Base-by-base conservation (phyloP, 1,140 invertebrate genomes). In the Sycobia sp. region DNA sequence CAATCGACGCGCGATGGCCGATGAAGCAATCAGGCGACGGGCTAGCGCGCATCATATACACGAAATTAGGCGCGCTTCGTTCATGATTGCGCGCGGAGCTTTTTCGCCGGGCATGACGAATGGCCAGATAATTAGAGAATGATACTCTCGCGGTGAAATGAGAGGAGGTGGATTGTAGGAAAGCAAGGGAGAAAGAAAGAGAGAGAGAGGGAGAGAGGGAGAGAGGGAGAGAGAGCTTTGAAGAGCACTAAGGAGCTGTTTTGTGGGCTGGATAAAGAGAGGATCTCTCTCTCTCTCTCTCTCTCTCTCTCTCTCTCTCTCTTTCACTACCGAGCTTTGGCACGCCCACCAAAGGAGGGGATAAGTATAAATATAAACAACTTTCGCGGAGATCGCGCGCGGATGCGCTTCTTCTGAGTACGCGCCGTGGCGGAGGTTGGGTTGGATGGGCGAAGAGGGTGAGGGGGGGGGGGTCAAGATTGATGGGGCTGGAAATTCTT, bases 281-380 rank as follows among this genome's bases (percentile, higher is more conserved):
- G n/a, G n/a, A n/a, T n/a, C n/a, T n/a, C n/a, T n/a, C n/a, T n/a
- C n/a, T n/a, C n/a, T n/a, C n/a, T n/a, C n/a, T n/a, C n/a, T n/a
- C n/a, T n/a, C n/a, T n/a, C n/a, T n/a, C n/a, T n/a, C n/a, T n/a
- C n/a, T n/a, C n/a, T n/a, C n/a, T n/a, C n/a, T n/a, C n/a, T n/a
- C n/a, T n/a, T n/a, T n/a, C n/a, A n/a, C n/a, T n/a, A n/a, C n/a
- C n/a, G n/a, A n/a, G n/a, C n/a, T n/a, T n/a, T n/a, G 58, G 54
- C 59, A 54, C 50, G 50, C 49, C 58, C 53, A 53, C 38, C 1
- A 20, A n/a, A 22, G 32, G 23, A 38, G 58, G 67, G 58, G 69
- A 72, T 71, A 71, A 74, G 70, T 71, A 74, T 75, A 75, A 73
- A 75, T 69, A 75, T 74, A 75, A 73, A 73, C 72, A 73, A 73